A percentile compares a stretch with the other conserved stretches of the same genome.
Conservation (phyloP, 2,113 vertebrate genomes). For the Notiomystis cincta region DNA sequence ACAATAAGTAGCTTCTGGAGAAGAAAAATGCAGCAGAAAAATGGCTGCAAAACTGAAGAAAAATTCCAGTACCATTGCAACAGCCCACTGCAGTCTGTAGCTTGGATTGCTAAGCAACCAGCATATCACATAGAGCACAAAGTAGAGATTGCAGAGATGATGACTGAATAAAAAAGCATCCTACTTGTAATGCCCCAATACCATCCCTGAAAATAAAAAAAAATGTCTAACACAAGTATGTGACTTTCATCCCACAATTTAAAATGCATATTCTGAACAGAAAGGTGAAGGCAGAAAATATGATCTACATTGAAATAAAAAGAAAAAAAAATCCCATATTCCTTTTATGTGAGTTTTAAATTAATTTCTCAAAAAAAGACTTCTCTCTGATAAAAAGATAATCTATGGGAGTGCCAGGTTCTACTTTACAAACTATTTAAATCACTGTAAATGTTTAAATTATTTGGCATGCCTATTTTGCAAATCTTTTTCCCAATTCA, state of each 20-base stretch:
- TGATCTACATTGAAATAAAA: not conserved
- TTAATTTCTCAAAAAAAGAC: not conserved
- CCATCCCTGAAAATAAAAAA: not conserved
- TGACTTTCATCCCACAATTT: not conserved
- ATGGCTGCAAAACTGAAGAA: not conserved
- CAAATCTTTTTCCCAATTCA: not conserved
- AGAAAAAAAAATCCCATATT: fast-evolving
- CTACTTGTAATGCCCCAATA: not conserved
- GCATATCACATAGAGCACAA: not conserved
- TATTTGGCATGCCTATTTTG: not conserved
- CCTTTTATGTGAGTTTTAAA: not conserved
- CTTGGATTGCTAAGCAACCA: constrained; percentile 53
- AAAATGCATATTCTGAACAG: not conserved
- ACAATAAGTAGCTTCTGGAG: not conserved
- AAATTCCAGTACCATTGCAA: not conserved
- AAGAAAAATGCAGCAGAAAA: not conserved
- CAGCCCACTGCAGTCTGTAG: not conserved
- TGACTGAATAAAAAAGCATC: not conserved
- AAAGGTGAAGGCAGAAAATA: not conserved
- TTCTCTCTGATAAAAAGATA: not conserved
- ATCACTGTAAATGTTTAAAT: not conserved
- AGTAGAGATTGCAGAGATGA: not conserved
- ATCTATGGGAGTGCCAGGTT: not conserved
- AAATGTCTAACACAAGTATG: not conserved
- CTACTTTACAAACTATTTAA: not conserved